Evolutionary conservation across 92 coral and sea anemone genomes (phyloP).

Genomic region (Pocillopora grandis): DNA sequence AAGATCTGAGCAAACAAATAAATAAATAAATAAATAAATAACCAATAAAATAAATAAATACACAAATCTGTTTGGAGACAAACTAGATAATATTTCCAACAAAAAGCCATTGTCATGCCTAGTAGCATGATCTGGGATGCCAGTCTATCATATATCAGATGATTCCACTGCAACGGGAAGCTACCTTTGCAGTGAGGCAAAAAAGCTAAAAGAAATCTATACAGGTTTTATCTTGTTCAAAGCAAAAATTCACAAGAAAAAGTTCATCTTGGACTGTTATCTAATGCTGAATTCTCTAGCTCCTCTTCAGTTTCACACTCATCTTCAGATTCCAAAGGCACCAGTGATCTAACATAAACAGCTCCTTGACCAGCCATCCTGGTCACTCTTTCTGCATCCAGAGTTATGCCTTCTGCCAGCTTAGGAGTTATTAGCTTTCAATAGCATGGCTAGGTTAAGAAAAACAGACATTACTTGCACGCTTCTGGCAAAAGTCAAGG

Average conservation of each 20-base stretch:
- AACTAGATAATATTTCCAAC: constrained; percentile 4
- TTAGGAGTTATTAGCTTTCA: constrained; percentile 35
- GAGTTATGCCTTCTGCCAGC: constrained; percentile 32
- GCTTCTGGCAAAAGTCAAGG: neutral
- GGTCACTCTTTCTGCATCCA: constrained; percentile 33
- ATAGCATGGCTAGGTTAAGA: constrained; percentile 29
- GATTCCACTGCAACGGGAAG: neutral
- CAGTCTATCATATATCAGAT: neutral
- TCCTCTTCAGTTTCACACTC: constrained; percentile 23
- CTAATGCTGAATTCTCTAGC: constrained; percentile 8
- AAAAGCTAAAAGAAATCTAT: neutral
- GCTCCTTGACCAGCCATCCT: constrained; percentile 43
- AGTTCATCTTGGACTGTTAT: neutral
- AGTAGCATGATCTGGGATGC: neutral
- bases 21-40: too few relatives aligned
- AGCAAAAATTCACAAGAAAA: neutral
- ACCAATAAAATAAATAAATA: neutral
- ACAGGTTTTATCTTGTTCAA: constrained; percentile 1
- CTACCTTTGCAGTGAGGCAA: neutral
- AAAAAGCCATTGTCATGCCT: neutral
- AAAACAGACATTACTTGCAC: neutral
- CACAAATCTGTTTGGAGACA: neutral
- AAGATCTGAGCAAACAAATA: too few relatives aligned
- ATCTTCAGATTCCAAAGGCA: constrained; percentile 29
- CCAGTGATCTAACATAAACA: constrained; percentile 17